Conservation (phyloP, 2,797 vertebrate genomes). For the Paguma larvata region DNA sequence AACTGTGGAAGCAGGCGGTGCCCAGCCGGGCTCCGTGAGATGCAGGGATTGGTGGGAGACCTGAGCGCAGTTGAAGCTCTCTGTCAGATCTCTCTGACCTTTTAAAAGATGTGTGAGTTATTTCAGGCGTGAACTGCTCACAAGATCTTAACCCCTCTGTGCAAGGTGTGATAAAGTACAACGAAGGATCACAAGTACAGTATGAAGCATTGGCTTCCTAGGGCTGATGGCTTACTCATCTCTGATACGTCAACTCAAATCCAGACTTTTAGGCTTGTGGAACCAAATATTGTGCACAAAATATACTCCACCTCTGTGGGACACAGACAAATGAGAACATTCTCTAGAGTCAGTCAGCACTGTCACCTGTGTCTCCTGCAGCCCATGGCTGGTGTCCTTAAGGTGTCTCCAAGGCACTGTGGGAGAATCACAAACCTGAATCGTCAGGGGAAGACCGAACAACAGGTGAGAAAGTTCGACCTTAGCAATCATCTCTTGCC, state of each 20-base stretch:
- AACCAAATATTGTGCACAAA: not conserved
- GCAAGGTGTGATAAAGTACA: not conserved
- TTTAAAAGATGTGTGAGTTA: not conserved
- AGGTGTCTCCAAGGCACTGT: not conserved
- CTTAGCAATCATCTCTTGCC: not conserved
- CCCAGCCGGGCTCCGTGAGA: not conserved
- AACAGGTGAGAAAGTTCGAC: not conserved
- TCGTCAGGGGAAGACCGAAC: not conserved
- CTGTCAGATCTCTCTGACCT: not conserved
- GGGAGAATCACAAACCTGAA: not conserved
- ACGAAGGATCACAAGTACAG: not conserved
- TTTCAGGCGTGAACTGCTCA: conserved; percentile 42
- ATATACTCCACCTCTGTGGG: not conserved
- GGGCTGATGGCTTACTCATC: not conserved
- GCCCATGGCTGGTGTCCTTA: not conserved
- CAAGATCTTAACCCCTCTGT: not conserved
- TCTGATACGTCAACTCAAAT: not conserved
- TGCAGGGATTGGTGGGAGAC: not conserved
- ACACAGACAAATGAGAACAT: not conserved
- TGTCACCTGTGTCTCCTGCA: not conserved
- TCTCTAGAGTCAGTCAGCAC: not conserved
- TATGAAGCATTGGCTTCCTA: not conserved
- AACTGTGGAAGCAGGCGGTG: not conserved
- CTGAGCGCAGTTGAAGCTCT: not conserved
- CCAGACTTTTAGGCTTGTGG: not conserved